phyloP scores from a whole-genome alignment of 1,140 invertebrate genomes.

The Drosophila erecta region DNA sequence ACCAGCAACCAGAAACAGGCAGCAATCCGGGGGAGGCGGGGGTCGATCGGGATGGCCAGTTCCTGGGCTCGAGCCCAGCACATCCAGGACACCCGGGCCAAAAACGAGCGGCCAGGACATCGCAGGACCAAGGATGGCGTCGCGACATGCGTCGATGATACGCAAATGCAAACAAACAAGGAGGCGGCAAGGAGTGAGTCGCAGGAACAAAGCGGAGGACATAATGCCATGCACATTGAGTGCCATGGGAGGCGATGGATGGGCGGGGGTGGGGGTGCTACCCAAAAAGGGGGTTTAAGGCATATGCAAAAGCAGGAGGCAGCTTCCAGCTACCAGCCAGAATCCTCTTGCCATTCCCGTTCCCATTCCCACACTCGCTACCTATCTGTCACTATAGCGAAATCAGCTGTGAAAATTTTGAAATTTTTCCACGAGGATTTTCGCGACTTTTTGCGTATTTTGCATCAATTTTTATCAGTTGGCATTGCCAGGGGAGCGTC shows the following conservation, averaged over 20 bases:
- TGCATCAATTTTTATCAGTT: constrained; percentile 83
- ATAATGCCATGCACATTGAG: constrained; percentile 70
- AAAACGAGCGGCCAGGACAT: constrained; percentile 24
- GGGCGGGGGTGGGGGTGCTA: not conserved
- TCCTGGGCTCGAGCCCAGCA: constrained; percentile 8
- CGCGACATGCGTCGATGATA: constrained; percentile 82
- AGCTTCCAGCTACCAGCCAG: constrained; percentile 64
- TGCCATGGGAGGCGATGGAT: constrained; percentile 3
- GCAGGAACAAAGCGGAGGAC: constrained; percentile 19
- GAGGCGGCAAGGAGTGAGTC: constrained; percentile 36
- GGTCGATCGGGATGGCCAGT: constrained; percentile 21
- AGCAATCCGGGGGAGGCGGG: constrained; percentile 14
- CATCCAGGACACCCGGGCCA: constrained; percentile 12
- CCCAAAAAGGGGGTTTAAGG: constrained; percentile 42
- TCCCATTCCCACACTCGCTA: constrained; percentile 35
- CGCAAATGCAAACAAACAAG: constrained; percentile 80
- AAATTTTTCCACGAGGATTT: constrained; percentile 85
- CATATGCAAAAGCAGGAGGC: constrained; percentile 72
- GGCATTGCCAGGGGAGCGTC: constrained; percentile 46
- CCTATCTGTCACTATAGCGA: constrained; percentile 49
- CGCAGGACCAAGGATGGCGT: constrained; percentile 50
- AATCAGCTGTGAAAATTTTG: constrained; percentile 84
- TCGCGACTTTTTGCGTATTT: constrained; percentile 83
- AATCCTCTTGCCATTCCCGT: constrained; percentile 46
- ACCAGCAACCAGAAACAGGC: constrained; percentile 45